phyloP scores from a whole-genome alignment of 2,113 vertebrate species.

The Pangasianodon gigas region DNA sequence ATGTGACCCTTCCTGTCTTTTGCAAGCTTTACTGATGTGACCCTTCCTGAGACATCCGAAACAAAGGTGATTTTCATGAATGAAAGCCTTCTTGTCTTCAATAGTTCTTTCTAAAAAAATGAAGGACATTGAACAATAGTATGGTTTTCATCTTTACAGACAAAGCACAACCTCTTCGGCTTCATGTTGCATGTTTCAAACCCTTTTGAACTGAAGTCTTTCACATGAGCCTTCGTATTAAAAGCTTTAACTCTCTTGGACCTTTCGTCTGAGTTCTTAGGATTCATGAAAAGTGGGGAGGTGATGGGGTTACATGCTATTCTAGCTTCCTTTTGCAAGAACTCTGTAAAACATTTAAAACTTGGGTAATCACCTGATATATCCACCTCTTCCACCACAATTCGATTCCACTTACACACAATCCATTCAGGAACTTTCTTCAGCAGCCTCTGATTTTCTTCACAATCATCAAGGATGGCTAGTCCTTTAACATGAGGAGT shows the following conservation, averaged over 20 bases:
- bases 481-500: constrained; percentile 38
- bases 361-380: neutral
- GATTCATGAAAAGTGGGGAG: neutral
- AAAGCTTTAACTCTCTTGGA: neutral
- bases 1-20: too few species aligned
- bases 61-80: neutral
- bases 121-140: neutral
- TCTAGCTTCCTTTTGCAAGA: neutral
- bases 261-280: neutral
- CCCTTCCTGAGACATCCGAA: neutral
- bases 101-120: neutral
- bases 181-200: neutral
- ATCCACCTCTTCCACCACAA: constrained; percentile 10
- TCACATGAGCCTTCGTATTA: neutral
- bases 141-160: neutral
- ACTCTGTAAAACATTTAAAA: neutral
- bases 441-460: neutral
- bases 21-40: neutral
- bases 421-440: constrained; percentile 9
- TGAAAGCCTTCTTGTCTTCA: neutral
- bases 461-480: constrained; percentile 36
- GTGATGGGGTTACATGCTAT: neutral
- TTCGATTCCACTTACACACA: neutral
- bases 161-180: neutral
- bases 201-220: neutral